Base-by-base conservation (phyloP, 2,113 vertebrate species). In the Ameiurus melas region DNA sequence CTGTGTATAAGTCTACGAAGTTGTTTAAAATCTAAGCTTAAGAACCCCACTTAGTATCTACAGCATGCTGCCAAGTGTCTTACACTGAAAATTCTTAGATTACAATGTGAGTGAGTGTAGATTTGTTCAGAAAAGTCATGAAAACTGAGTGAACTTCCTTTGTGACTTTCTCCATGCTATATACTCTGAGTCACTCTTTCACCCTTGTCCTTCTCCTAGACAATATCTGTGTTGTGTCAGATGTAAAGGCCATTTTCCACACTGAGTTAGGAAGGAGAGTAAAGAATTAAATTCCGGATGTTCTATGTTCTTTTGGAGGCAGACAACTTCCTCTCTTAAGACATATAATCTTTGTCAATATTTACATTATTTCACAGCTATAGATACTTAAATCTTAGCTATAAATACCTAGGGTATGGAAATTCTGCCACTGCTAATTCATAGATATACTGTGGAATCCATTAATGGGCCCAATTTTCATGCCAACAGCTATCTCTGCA, bases 201-300 rank as follows among this genome's bases (percentile, higher is more conserved):
- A 92, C 88, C 88, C 88, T 91, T 87, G 78, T 89, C 87, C 88
- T 84, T 79, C 86, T 82, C 43, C 83, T 92, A 92, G 90, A 95
- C 94, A 95, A 94, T 94, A 91, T 93, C 89, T 60, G 88, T 90
- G 86, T 94, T 95, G 95, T 95, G 88, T 92, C 80, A 88, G 84
- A 93, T 85, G 81, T 85, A 94, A 91, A 91, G 90, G 92, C 91
- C 82, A 86, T 92, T 92, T 94, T 94, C 90, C 92, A 90, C 80
- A 73, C 91, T 88, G 89, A 89, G 88, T 92, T 94, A 89, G 62
- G 85, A 73, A 77, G 30, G 64, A 82, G n/a, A 71, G 58, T 43
- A 47, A 62, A 92, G 93, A 93, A 87, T 43, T 85, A 91, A 91
- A 85, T 92, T 93, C 16, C 88, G 81, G 30, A 64, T 70, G 39